Percentiles rank a stretch among this genome's conserved stretches.
These are phyloP conservation scores for Neofelis nebulosa DNA, from an alignment of 2,113 vertebrate genomes.

Conservation along the genomic window DNA sequence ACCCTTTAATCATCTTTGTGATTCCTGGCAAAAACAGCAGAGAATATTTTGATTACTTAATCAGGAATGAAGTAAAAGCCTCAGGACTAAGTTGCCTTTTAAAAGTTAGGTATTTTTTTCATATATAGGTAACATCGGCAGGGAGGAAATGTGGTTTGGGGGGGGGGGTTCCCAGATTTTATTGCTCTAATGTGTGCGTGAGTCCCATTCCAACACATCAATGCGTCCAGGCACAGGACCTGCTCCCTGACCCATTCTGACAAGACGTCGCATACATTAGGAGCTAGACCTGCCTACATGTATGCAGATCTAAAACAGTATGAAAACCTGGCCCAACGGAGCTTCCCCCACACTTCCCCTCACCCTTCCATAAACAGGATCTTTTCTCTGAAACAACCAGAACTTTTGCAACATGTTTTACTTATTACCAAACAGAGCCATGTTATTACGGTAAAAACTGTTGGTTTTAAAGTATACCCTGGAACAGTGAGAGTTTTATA, in stretches of 20 bases:
- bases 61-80: slow-evolving; percentile 22
- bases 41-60: slow-evolving; percentile 63
- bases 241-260: background rate
- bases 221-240: background rate
- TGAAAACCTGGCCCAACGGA: background rate
- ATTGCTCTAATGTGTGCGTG: too few species aligned
- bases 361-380: background rate
- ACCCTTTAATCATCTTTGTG: slow-evolving; percentile 72
- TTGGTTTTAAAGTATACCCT: background rate
- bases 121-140: background rate
- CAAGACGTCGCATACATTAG: background rate
- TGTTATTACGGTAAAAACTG: background rate
- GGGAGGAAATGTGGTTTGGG: background rate
- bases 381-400: background rate
- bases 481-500: background rate
- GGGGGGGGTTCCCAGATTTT: background rate
- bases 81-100: slow-evolving; percentile 7
- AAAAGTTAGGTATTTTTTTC: background rate
- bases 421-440: background rate
- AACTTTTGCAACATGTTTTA: background rate
- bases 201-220: too few species aligned
- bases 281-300: background rate
- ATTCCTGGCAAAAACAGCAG: slow-evolving; percentile 72
- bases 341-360: background rate
- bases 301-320: background rate